phyloP scores from a whole-genome alignment of 2,888 invertebrate genomes.

The Euproctis similis region DNA sequence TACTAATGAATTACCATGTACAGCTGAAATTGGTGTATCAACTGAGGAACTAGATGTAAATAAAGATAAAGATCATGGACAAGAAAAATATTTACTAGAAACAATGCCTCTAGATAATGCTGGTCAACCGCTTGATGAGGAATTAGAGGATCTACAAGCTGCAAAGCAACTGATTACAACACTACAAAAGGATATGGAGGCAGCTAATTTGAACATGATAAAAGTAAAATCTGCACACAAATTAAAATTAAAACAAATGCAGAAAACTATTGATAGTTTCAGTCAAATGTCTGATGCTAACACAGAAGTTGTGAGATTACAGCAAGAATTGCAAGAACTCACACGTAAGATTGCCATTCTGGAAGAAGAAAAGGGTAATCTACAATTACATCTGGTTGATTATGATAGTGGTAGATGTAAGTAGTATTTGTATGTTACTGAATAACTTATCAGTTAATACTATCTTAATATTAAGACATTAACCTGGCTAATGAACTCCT shows the following conservation, averaged over 20 bases:
- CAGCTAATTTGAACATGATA: slow-evolving; percentile 84
- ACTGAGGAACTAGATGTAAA: slow-evolving; percentile 30
- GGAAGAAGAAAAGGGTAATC: slow-evolving; percentile 93
- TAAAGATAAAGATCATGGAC: slow-evolving; percentile 9
- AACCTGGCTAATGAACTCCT: no score
- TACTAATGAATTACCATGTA: slow-evolving; percentile 15
- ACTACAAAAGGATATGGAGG: slow-evolving; percentile 82
- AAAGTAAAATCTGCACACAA: slow-evolving; percentile 84
- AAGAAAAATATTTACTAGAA: slow-evolving; percentile 10
- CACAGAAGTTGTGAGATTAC: slow-evolving; percentile 79
- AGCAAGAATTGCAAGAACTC: slow-evolving; percentile 77
- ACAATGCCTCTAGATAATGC: slow-evolving; percentile 17
- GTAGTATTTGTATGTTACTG: slow-evolving; percentile 28
- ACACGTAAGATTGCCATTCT: slow-evolving; percentile 87
- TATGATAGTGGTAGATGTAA: slow-evolving; percentile 83
- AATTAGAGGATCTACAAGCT: slow-evolving; percentile 57
- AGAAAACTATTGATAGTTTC: slow-evolving; percentile 82
- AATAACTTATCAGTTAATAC: no score
- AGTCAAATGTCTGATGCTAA: slow-evolving; percentile 81
- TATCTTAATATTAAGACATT: no score
- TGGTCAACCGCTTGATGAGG: slow-evolving; percentile 20
- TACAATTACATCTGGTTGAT: slow-evolving; percentile 89
- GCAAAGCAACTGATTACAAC: slow-evolving; percentile 63
- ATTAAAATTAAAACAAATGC: slow-evolving; percentile 83
- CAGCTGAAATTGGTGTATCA: slow-evolving; percentile 37